A percentile compares a stretch with the other conserved stretches of the same genome.
Evolutionary conservation across 2,888 invertebrate species (phyloP).

Genomic region (Agrotis clavis): DNA sequence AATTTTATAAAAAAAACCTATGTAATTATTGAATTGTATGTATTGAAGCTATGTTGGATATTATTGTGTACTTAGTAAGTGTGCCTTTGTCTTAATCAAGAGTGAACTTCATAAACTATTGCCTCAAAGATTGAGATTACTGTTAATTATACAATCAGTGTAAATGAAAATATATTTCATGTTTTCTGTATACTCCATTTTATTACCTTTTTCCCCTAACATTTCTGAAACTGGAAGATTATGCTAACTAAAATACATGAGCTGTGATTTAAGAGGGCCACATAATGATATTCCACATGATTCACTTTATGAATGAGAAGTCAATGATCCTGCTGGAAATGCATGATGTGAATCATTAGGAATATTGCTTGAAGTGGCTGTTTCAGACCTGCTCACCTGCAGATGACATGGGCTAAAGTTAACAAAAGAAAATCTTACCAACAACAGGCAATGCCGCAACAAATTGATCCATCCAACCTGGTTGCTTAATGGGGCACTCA

Average conservation of each 20-base stretch:
- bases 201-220: conserved; percentile 2
- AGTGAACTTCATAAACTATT: conserved; percentile 23
- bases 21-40: not conserved
- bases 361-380: no score
- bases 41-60: conserved; percentile 8
- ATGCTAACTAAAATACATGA: not conserved
- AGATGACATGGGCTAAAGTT: no score
- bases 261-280: no score
- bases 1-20: not conserved
- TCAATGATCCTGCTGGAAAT: no score
- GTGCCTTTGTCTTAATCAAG: conserved; percentile 33
- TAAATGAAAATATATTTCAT: conserved; percentile 42
- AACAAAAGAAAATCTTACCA: not conserved
- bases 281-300: no score
- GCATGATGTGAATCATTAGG: no score
- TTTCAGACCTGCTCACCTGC: no score
- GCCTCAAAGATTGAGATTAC: conserved; percentile 39
- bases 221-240: not conserved
- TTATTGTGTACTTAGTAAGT: conserved; percentile 34
- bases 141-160: conserved; percentile 29
- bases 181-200: conserved; percentile 21
- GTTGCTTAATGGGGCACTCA: no score
- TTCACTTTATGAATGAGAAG: no score
- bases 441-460: not conserved
- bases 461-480: no score